A percentile compares a stretch with the other conserved stretches of the same genome.
Conservation (phyloP, 2,113 vertebrate genomes). For the Macquaria ambigua region DNA sequence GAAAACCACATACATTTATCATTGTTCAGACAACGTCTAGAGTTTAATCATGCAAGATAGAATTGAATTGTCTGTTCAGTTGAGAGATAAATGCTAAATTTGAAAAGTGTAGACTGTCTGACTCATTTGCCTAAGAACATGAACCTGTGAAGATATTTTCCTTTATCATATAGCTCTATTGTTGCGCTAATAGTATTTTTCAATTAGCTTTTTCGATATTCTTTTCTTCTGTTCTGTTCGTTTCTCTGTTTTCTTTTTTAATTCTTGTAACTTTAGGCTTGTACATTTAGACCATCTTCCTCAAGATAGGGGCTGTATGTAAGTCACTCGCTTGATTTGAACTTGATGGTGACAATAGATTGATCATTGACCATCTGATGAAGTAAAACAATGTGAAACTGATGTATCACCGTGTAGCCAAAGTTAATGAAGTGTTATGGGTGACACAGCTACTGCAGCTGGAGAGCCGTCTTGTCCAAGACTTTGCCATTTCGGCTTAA, state of each 20-base stretch:
- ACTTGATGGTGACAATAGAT: not conserved
- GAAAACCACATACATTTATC: not conserved
- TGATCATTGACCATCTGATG: not conserved
- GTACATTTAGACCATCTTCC: not conserved
- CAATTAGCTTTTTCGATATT: too few species aligned
- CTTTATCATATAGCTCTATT: not conserved
- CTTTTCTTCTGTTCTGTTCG: not conserved
- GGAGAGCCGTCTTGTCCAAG: constrained; percentile 45
- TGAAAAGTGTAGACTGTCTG: not conserved
- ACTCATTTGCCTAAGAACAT: not conserved
- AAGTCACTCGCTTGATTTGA: not conserved
- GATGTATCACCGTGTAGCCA: not conserved
- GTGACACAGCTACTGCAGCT: constrained; percentile 8
- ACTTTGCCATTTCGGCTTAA: constrained; percentile 65
- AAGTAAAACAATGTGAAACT: not conserved
- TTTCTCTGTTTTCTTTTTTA: too few species aligned
- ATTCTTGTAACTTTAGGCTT: not conserved
- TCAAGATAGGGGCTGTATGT: not conserved
- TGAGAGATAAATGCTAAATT: not conserved
- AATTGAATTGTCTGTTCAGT: not conserved
- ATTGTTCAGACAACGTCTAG: constrained; percentile 1
- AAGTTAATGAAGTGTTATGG: constrained; percentile 11
- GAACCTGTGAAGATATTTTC: not conserved
- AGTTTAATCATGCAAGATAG: not conserved
- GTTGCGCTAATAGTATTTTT: not conserved